Percentiles rank a stretch among this genome's conserved stretches.
phyloP scores from a whole-genome alignment of 1,140 invertebrate species.

The Zaprionus capensis region DNA sequence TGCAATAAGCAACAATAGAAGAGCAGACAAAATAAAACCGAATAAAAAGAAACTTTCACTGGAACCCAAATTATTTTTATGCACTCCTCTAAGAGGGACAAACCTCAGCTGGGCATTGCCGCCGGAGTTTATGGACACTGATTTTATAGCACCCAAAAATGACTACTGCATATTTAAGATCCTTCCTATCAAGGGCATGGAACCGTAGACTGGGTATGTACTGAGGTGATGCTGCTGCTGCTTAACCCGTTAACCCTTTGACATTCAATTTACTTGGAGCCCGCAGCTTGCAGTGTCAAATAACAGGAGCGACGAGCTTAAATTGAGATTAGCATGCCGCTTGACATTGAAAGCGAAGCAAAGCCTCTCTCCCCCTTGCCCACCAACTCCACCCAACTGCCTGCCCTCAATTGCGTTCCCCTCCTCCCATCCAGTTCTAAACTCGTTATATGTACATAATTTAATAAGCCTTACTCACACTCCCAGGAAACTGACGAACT shows the following conservation, averaged over 20 bases:
- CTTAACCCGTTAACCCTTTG: conserved; percentile 63
- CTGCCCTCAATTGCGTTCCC: background rate
- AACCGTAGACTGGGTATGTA: background rate
- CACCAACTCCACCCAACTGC: background rate
- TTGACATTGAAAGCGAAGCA: conserved; percentile 52
- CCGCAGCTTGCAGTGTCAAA: conserved; percentile 45
- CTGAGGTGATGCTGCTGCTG: conserved; percentile 16
- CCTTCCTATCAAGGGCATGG: background rate
- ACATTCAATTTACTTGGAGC: conserved; percentile 70
- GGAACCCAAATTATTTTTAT: conserved; percentile 64
- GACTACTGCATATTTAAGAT: conserved; percentile 33
- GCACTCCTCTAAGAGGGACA: conserved; percentile 22
- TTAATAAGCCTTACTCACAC: conserved; percentile 64
- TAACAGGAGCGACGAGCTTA: conserved; percentile 49
- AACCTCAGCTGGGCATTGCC: conserved; percentile 18
- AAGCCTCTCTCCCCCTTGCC: background rate
- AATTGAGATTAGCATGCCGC: conserved; percentile 63
- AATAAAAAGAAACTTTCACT: conserved; percentile 45
- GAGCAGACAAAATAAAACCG: conserved; percentile 15
- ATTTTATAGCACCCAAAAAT: conserved; percentile 51
- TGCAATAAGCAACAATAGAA: conserved; percentile 56
- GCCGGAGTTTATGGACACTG: conserved; percentile 53
- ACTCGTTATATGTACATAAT: conserved; percentile 52
- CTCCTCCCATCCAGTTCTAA: conserved; percentile 2
- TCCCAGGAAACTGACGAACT: background rate